Base-by-base conservation (phyloP, 2,113 vertebrate species). In the Ptilorrhoa leucosticta region DNA sequence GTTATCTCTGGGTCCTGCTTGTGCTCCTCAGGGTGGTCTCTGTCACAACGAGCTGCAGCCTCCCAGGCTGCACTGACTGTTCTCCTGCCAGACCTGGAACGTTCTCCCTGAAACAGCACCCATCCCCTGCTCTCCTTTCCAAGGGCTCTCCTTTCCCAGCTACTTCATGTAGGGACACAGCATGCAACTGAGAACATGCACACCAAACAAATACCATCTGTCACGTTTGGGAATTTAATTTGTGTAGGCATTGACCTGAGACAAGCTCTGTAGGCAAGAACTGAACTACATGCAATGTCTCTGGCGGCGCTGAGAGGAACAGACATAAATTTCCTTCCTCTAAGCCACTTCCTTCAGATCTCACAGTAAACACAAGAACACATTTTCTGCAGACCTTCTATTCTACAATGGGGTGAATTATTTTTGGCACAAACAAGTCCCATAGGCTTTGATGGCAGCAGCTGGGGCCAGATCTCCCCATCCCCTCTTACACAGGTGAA, bases 121-220 rank as follows among this genome's bases (percentile, higher is more conserved):
- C 61, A 64, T 15, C 12, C 48, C 33, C 61, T 63, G 39, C 73
- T 70, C 42, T 58, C 60, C 53, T 79, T 75, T 78, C 81, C 73
- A 84, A 58, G 37, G 24, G 73, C 56, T 64, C 76, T 83, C 30
- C 60, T 82, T 84, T 82, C 40, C 37, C 73, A 87, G 35, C 13
- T 56, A 9, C 57, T 58, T 39, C 65, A 13, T 11, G 24, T 9
- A 79, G 78, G 70, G 75, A 57, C 48, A 79, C 48, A 44, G 81
- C 37, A n/a, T 7, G 0, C 73, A 56, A 27, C 61, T 48, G 51
- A 71, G 78, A 84, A 53, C 65, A 71, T 1, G 1, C 51, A 89
- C 64, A 81, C 39, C 90, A 89, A 95, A 89, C 65, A 82, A 81
- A 89, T 53, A 66, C 90, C 92, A 94, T 91, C 96, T 97, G 95